Conservation (phyloP, 2,113 vertebrate species). For the Tachysurus fulvidraco region DNA sequence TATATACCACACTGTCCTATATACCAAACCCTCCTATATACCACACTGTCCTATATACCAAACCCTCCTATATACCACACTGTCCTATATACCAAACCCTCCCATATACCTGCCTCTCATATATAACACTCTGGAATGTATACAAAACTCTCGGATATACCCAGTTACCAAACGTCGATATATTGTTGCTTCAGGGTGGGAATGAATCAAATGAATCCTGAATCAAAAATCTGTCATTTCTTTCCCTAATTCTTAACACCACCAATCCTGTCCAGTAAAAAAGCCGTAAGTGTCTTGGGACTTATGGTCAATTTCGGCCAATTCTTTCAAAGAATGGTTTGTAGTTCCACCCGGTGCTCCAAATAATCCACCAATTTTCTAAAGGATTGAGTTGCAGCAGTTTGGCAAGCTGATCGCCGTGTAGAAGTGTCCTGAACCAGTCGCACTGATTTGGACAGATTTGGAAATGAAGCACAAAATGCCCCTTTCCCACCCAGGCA, state of each 20-base stretch:
- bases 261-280: neutral
- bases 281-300: neutral
- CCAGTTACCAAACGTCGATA: neutral
- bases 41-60: too few species aligned
- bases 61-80: too few species aligned
- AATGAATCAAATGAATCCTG: too few species aligned
- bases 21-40: too few species aligned
- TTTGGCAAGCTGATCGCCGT: neutral
- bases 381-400: neutral
- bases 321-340: neutral
- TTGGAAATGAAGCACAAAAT: neutral
- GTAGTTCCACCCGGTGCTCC: neutral
- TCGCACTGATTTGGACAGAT: neutral
- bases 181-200: neutral
- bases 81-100: too few species aligned
- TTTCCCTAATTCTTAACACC: neutral
- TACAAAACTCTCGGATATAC: too few species aligned
- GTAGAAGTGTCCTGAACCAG: neutral
- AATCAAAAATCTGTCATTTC: neutral
- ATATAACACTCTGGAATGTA: too few species aligned
- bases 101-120: too few species aligned
- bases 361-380: neutral
- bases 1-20: too few species aligned
- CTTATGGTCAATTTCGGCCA: neutral
- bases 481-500: too few species aligned